Conservation (phyloP, 2,888 invertebrate species). For the Oegoconia quadripuncta region DNA sequence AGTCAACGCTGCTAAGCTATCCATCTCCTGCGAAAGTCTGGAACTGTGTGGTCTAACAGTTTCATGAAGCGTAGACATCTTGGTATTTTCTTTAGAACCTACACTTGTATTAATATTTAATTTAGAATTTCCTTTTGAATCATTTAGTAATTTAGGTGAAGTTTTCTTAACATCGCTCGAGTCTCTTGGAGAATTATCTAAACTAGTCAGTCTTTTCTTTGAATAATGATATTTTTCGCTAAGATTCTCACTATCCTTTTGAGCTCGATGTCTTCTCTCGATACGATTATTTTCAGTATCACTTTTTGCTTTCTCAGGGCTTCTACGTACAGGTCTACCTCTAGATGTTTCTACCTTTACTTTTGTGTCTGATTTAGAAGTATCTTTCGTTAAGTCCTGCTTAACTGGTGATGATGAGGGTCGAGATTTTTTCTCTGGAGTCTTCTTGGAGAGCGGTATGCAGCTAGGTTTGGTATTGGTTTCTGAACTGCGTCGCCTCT, state of each 20-base stretch:
- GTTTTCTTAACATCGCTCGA: conserved; percentile 55
- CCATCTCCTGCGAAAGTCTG: conserved; percentile 79
- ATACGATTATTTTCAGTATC: conserved; percentile 63
- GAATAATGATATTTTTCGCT: conserved; percentile 76
- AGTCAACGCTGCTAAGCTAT: conserved; percentile 81
- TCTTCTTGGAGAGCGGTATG: conserved; percentile 67
- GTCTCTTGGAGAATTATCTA: conserved; percentile 70
- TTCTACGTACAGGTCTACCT: conserved; percentile 47
- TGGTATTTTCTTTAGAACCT: conserved; percentile 44
- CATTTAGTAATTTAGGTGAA: conserved; percentile 57
- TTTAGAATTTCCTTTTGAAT: conserved; percentile 41
- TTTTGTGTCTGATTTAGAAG: conserved; percentile 47
- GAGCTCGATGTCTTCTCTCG: conserved; percentile 70
- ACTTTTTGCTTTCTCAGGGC: conserved; percentile 66
- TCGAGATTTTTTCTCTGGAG: conserved; percentile 46
- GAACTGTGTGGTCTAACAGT: conserved; percentile 63
- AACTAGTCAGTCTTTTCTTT: conserved; percentile 79
- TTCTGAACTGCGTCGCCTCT: conserved; percentile 60
- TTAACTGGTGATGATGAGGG: conserved; percentile 60
- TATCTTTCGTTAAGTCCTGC: conserved; percentile 51
- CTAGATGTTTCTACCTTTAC: conserved; percentile 49
- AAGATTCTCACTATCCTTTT: conserved; percentile 71
- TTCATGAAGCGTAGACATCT: conserved; percentile 71
- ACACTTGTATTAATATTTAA: conserved; percentile 44
- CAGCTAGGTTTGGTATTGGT: conserved; percentile 55